Evolutionary conservation across 2,888 invertebrate species (phyloP).

Genomic region (Nymphalis c-album): DNA sequence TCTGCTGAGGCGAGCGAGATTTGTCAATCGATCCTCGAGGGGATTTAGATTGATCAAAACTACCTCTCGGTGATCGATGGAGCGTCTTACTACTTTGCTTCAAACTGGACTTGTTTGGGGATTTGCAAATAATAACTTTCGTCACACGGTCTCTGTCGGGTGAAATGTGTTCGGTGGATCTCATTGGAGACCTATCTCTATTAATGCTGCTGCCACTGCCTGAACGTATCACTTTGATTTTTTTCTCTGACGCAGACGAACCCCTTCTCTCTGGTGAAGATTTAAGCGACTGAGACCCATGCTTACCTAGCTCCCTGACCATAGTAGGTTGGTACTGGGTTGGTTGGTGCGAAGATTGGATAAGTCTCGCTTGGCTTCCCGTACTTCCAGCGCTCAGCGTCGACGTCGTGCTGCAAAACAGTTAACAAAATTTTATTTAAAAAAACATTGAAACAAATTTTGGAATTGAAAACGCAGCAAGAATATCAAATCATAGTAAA

Average conservation of each 20-base stretch:
- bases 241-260: constrained; percentile 57
- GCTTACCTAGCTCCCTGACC: constrained; percentile 94
- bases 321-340: constrained; percentile 94
- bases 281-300: constrained; percentile 77
- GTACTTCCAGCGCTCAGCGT: constrained; percentile 96
- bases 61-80: constrained; percentile 80
- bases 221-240: constrained; percentile 77
- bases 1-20: constrained; percentile 80
- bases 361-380: constrained; percentile 94
- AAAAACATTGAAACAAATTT: neutral
- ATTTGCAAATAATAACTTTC: constrained; percentile 77
- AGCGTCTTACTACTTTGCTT: constrained; percentile 68
- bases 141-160: constrained; percentile 75
- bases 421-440: neutral
- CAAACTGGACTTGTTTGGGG: constrained; percentile 74
- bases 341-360: constrained; percentile 96
- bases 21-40: constrained; percentile 82
- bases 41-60: constrained; percentile 75
- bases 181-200: constrained; percentile 71
- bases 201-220: constrained; percentile 78
- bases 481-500: neutral
- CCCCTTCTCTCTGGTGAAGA: constrained; percentile 74
- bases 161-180: constrained; percentile 56
- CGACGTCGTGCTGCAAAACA: constrained; percentile 90
- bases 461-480: neutral